A percentile compares a stretch with the other conserved stretches of the same genome.
Evolutionary conservation across 2,113 vertebrate genomes (phyloP).

Genomic region (Dasyornis broadbenti): DNA sequence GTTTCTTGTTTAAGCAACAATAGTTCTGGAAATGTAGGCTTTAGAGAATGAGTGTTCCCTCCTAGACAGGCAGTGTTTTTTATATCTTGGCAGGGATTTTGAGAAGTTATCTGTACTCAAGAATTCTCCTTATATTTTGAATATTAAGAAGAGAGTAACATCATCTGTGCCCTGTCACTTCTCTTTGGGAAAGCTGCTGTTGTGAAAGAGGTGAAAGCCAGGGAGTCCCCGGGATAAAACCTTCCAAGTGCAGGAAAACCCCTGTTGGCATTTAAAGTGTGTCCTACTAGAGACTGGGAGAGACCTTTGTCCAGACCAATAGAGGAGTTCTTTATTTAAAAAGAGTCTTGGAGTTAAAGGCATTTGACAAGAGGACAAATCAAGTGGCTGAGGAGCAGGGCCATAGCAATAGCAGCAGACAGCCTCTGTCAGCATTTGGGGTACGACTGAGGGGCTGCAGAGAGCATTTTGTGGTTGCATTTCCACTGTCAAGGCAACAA

Average conservation of each 20-base stretch:
- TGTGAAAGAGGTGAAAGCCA: neutral
- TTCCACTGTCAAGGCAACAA: neutral
- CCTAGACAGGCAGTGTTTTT: neutral
- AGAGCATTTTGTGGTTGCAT: accelerated
- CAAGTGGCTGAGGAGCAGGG: neutral
- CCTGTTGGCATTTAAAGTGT: neutral
- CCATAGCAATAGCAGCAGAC: neutral
- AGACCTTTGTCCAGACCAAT: neutral
- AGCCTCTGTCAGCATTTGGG: accelerated
- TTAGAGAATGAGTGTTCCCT: neutral
- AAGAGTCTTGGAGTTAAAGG: neutral
- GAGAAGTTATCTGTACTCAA: neutral
- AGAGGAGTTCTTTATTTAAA: neutral
- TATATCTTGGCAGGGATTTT: neutral
- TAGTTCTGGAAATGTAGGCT: neutral
- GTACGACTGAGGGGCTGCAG: accelerated
- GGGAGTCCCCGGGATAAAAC: neutral
- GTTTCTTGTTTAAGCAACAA: neutral
- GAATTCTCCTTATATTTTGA: accelerated
- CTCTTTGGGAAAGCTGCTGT: neutral
- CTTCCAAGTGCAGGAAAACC: neutral
- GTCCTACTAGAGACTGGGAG: neutral
- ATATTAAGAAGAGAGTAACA: neutral
- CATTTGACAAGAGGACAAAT: neutral
- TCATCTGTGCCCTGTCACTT: neutral